Percentiles rank a stretch among this genome's conserved stretches.
Conservation (phyloP, 2,888 invertebrate genomes). For the Hydropsyche betteni region DNA sequence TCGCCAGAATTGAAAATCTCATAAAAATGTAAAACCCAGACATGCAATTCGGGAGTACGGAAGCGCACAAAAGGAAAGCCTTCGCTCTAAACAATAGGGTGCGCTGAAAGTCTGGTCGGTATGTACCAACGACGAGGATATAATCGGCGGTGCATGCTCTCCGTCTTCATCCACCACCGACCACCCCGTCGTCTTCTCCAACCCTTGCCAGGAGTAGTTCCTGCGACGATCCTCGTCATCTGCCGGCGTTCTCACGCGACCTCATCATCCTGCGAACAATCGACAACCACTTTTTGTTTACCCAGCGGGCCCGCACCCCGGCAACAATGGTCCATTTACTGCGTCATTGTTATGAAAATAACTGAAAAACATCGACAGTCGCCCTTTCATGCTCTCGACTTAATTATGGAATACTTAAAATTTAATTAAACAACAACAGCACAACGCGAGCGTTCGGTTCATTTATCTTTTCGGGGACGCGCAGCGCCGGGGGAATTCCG, state of each 20-base stretch:
- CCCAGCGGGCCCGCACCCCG: constrained; percentile 27
- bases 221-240: constrained; percentile 41
- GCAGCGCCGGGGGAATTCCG: constrained; percentile 14
- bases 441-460: constrained; percentile 50
- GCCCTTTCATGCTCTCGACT: constrained; percentile 32
- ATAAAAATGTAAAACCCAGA: too few species aligned
- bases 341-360: constrained; percentile 44
- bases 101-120: neutral
- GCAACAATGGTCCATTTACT: constrained; percentile 42
- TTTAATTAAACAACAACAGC: constrained; percentile 54
- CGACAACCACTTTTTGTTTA: constrained; percentile 43
- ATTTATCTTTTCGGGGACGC: constrained; percentile 35
- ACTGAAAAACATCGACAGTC: constrained; percentile 35
- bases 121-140: neutral
- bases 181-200: constrained; percentile 26
- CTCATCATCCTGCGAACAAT: neutral
- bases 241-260: constrained; percentile 45
- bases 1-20: too few species aligned
- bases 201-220: neutral
- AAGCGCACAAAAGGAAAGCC: neutral
- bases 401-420: constrained; percentile 49
- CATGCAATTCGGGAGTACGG: neutral
- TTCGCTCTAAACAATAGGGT: neutral
- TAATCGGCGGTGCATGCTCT: too few species aligned
- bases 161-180: neutral